These are phyloP conservation scores for Parazoanthus darwini DNA, from an alignment of 92 coral and sea anemone genomes.

Conservation along the genomic window DNA sequence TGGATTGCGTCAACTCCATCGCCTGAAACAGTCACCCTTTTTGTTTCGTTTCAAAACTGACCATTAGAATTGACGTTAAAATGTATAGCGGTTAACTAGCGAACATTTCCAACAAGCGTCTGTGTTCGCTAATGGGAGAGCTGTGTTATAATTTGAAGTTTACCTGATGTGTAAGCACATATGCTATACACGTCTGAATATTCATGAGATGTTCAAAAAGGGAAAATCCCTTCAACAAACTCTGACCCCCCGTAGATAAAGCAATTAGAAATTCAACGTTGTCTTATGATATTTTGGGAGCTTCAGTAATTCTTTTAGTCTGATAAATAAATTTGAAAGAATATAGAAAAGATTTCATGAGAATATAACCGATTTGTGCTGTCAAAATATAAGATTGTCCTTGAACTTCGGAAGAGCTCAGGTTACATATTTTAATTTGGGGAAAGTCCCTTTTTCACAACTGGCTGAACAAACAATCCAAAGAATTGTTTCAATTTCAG, in stretches of 20 bases:
- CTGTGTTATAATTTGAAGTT: neutral
- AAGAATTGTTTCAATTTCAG: neutral
- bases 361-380: neutral
- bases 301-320: neutral
- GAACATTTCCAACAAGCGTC: neutral
- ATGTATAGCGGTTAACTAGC: too few species aligned
- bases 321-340: neutral
- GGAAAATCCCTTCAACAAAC: constrained; percentile 1
- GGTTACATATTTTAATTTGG: neutral
- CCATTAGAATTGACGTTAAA: neutral
- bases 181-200: neutral
- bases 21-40: neutral
- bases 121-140: neutral
- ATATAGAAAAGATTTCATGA: neutral
- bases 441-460: constrained; percentile 17
- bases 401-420: neutral
- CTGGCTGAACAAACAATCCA: neutral
- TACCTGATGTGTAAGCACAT: neutral
- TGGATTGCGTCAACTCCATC: neutral
- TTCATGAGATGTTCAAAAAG: neutral
- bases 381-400: neutral
- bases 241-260: neutral
- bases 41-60: neutral
- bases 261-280: neutral
- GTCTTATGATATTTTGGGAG: neutral